A percentile compares a stretch with the other conserved stretches of the same genome.
Conservation (phyloP, 1,140 invertebrate genomes). For the Chrysomallon squamiferum region DNA sequence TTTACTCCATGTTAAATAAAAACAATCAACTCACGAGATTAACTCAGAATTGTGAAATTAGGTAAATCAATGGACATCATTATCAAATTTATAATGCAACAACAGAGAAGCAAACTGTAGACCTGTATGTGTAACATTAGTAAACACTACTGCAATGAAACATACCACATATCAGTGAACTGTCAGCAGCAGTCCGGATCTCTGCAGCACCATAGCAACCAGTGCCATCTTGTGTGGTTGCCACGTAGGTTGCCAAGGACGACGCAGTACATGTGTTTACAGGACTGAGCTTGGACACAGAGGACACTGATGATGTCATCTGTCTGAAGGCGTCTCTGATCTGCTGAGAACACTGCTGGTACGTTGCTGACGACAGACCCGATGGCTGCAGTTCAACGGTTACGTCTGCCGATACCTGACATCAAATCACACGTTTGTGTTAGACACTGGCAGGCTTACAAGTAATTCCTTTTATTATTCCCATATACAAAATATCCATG, state of each 20-base stretch:
- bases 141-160: too few species aligned
- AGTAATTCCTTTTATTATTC: too few species aligned
- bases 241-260: neutral
- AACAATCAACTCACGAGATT: too few species aligned
- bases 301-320: neutral
- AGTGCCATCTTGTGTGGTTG: neutral
- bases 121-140: too few species aligned
- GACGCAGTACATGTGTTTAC: conserved; percentile 4
- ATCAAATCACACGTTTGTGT: too few species aligned
- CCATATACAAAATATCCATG: too few species aligned
- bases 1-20: too few species aligned
- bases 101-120: too few species aligned
- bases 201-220: neutral
- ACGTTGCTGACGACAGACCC: neutral
- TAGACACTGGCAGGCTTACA: too few species aligned
- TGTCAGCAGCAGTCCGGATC: neutral
- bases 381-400: neutral
- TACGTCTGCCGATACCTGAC: neutral
- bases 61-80: too few species aligned
- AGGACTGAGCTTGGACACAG: neutral
- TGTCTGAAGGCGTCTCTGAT: neutral
- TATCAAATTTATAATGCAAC: too few species aligned
- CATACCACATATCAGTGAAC: neutral
- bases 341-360: neutral
- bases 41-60: too few species aligned